Base-by-base conservation (phyloP, 2,797 vertebrate genomes). In the Catharus ustulatus region DNA sequence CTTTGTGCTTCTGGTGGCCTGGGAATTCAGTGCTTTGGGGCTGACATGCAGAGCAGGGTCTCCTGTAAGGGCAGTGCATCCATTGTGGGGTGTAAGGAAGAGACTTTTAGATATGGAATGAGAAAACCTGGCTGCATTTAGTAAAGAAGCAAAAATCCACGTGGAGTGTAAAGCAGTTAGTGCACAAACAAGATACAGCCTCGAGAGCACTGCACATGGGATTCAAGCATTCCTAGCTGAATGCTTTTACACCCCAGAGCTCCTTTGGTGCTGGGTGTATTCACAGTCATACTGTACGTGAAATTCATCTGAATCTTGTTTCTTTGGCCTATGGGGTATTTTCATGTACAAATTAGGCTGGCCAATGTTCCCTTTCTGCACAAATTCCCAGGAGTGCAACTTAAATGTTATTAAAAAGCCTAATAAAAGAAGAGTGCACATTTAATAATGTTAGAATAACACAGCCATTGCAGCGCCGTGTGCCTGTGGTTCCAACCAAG, bases 341-440 rank as follows among this genome's bases (percentile, higher is more conserved):
- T 98, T 98, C 97, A 95, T 97, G 97, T 97, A 98, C 97, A 98
- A 98, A 98, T 98, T 98, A 97, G 97, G 96, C 97, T 97, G 97
- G 96, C 96, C 97, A 97, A 97, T 96, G 94, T 97, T 98, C 96
- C 96, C 97, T 96, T 97, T 97, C 96, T 97, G 92, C 93, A 97
- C 95, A 97, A 97, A 97, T 97, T 98, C 97, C 97, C 97, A 94
- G 94, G 95, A 96, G 97, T 97, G 42, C 97, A 97, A 97, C 97
- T 98, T 97, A 98, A 97, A 97, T 97, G 97, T 97, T 98, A 98
- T 98, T 98, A 98, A 98, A 97, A 98, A 97, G 97, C 96, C 97
- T 97, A 98, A 97, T 98, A 98, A 98, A 98, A 98, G 97, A 96
- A 98, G 96, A 98, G 97, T 95, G 97, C 96, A 97, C 97, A 97